These are phyloP conservation scores for Miichthys miiuy DNA, from an alignment of 2,797 vertebrate species.

Conservation along the genomic window DNA sequence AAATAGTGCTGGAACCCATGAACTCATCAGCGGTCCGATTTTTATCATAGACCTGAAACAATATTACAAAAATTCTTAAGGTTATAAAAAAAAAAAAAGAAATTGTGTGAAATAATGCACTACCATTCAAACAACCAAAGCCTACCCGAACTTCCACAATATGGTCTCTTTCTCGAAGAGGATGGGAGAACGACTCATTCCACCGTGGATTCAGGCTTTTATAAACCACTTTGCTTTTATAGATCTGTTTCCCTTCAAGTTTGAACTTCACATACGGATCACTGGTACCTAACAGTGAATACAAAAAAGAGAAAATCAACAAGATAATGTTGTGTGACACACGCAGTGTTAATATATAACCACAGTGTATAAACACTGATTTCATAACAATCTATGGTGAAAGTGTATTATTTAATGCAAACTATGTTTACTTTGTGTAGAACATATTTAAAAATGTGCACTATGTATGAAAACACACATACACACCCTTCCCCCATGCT, in stretches of 20 bases:
- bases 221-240: slow-evolving; percentile 97
- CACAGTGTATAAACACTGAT: slow-evolving; percentile 2
- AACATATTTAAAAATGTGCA: slow-evolving; percentile 48
- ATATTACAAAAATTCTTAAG: not conserved
- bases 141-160: slow-evolving; percentile 89
- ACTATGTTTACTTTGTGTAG: slow-evolving; percentile 20
- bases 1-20: slow-evolving; percentile 91
- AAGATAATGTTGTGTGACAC: slow-evolving; percentile 5
- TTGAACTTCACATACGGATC: slow-evolving; percentile 98
- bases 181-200: slow-evolving; percentile 93
- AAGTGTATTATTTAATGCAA: slow-evolving; percentile 29
- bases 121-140: not conserved
- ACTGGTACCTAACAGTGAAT: slow-evolving; percentile 87
- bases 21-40: slow-evolving; percentile 94
- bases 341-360: not conserved
- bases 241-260: slow-evolving; percentile 94
- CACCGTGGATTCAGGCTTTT: slow-evolving; percentile 95
- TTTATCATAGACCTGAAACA: slow-evolving; percentile 91
- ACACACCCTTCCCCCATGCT: slow-evolving; percentile 66
- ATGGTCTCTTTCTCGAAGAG: slow-evolving; percentile 90
- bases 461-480: slow-evolving; percentile 39
- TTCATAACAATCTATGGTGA: not conserved
- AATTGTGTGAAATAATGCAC: not conserved
- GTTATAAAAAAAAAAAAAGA: not conserved
- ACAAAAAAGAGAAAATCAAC: slow-evolving; percentile 26